Evolutionary conservation across 2,113 vertebrate species (phyloP).

Genomic region (Gymnobelideus leadbeateri): DNA sequence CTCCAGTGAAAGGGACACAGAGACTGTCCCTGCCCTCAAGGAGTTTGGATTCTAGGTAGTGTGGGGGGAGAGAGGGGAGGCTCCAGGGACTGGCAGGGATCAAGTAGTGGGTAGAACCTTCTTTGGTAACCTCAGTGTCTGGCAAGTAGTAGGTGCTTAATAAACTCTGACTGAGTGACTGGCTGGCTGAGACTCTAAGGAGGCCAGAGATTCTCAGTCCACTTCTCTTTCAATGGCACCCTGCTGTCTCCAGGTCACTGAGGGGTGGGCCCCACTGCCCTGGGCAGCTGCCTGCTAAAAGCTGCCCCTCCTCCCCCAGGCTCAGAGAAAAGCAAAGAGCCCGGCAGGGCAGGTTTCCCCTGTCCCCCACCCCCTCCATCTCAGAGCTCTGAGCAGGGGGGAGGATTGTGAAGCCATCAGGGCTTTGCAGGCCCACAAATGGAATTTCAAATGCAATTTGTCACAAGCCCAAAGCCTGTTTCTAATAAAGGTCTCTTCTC

Average conservation of each 20-base stretch:
- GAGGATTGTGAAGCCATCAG: neutral
- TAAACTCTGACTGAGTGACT: neutral
- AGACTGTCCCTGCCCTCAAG: neutral
- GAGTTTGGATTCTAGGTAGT: neutral
- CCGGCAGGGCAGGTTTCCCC: neutral
- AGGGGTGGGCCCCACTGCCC: neutral
- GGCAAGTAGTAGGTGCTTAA: neutral
- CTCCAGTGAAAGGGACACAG: neutral
- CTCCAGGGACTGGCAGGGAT: neutral
- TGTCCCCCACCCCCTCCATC: neutral
- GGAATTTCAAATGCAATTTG: slow-evolving; percentile 49
- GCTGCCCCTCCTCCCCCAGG: neutral
- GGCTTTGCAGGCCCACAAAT: slow-evolving; percentile 4
- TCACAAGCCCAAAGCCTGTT: slow-evolving; percentile 57
- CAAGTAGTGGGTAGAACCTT: fast-evolving
- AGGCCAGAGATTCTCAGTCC: neutral
- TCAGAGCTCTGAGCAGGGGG: fast-evolving
- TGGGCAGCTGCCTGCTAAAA: neutral
- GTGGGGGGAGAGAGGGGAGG: too few species aligned
- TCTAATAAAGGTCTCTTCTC: slow-evolving; percentile 53
- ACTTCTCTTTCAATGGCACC: neutral
- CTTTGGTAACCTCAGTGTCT: neutral
- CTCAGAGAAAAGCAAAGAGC: neutral
- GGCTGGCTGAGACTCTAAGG: neutral
- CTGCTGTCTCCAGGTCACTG: neutral